Base-by-base conservation (phyloP, 2,113 vertebrate genomes). In the Varanus salvator region DNA sequence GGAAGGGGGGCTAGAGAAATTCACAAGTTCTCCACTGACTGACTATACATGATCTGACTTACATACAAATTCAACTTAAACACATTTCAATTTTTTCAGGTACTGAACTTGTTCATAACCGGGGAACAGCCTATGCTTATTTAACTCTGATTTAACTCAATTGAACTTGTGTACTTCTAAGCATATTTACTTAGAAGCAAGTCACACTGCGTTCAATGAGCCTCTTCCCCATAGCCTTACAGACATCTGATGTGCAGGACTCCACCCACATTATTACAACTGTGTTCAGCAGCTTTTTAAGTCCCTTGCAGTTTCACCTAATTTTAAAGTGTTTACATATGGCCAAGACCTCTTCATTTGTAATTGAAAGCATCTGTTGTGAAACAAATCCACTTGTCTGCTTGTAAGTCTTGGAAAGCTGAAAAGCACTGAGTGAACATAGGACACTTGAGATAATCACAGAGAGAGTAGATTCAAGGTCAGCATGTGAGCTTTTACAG, bases 321-420 rank as follows among this genome's bases (percentile, higher is more conserved):
- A 29, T 54, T 78, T 64, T 60, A 72, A 89, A 31, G 11, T 54
- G 34, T n/a, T 48, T 57, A 34, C 38, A 34, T 25, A 19, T 25
- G 44, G 8, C 52, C 64, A 74, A 48, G 44, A 64, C 72, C 38
- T 15, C 17, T 74, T 38, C 25, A n/a, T 74, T 60, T 68, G 12
- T 68, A 68, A 31, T 25, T 52, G 7, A 31, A 25, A 57, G 48
- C 44, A n/a, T 38, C 64, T 77, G 75, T 52, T 80, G n/a, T 44
- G 34, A 84, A 76, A 52, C 48, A 31, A 50, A 85, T 54, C 14
- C 60, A 77, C 44, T 85, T 85, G 74, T 80, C 60, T 85, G 44
- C 48, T 85, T 78, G n/a, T 52, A 60, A 3, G 44, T 90, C 50
- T 44, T 78, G 25, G 38, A 90, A 84, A 88, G n/a, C 19, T 78